Percentiles rank a stretch among this genome's conserved stretches.
Conservation (phyloP, 64 coral and sea anemone genomes). For the Montipora sp. region DNA sequence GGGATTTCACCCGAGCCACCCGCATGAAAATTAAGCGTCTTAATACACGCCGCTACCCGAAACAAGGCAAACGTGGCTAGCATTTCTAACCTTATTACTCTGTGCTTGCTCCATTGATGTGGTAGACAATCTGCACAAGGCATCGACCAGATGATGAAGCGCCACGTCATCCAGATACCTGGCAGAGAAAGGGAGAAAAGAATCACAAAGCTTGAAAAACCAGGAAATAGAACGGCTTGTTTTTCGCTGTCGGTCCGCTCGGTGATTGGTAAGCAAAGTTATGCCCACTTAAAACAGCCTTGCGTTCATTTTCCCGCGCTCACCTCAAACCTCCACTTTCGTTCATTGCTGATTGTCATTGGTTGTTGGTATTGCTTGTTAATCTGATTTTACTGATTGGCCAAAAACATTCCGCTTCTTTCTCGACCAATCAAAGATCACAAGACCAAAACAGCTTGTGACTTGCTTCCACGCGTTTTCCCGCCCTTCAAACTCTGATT, state of each 20-base stretch:
- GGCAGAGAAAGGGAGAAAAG: background rate
- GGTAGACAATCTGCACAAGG: conserved; percentile 86
- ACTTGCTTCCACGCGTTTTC: too few relatives aligned
- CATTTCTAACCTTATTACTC: conserved; percentile 76
- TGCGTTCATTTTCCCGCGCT: background rate
- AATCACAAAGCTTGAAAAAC: background rate
- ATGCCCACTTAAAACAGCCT: background rate
- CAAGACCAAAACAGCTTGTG: background rate
- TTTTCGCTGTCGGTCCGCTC: background rate
- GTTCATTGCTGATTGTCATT: too few relatives aligned
- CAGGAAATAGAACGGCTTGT: too few relatives aligned
- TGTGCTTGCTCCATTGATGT: conserved; percentile 91
- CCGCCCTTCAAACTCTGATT: too few relatives aligned
- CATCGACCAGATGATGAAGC: conserved; percentile 93
- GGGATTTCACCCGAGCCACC: too few relatives aligned
- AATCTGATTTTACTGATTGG: background rate
- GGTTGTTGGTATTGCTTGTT: too few relatives aligned
- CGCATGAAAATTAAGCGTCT: too few relatives aligned
- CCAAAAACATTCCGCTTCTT: background rate
- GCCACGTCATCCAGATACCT: conserved; percentile 98
- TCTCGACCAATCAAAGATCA: background rate
- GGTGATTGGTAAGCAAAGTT: background rate
- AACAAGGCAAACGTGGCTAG: too few relatives aligned
- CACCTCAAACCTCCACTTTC: background rate
- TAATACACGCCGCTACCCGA: too few relatives aligned